Conservation (phyloP, 2,113 vertebrate species). For the Paratilapia polleni region DNA sequence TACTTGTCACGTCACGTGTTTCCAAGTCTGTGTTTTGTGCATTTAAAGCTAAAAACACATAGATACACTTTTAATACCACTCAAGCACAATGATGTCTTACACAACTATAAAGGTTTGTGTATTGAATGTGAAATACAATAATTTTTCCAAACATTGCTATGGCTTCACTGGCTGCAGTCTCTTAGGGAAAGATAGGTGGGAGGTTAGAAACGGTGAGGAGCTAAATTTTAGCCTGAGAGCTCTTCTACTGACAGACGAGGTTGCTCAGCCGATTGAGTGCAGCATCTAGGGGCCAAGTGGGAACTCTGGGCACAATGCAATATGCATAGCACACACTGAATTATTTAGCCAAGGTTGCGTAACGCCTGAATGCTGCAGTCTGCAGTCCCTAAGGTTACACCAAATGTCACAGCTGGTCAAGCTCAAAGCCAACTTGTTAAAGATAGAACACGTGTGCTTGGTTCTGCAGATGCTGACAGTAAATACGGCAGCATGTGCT, state of each 20-base stretch:
- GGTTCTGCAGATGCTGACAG: conserved; percentile 24
- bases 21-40: background rate
- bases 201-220: background rate
- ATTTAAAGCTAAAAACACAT: background rate
- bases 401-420: conserved; percentile 65
- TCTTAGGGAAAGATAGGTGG: background rate
- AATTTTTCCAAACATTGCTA: background rate
- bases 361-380: conserved; percentile 47
- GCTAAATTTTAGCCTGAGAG: conserved; percentile 14
- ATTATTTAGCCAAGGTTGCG: conserved; percentile 66
- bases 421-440: conserved; percentile 57
- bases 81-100: background rate
- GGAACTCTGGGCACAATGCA: conserved; percentile 48
- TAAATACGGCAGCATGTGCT: conserved; percentile 4
- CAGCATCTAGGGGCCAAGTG: conserved; percentile 22
- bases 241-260: conserved; percentile 1
- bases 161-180: background rate
- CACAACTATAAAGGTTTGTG: background rate
- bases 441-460: conserved; percentile 37
- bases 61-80: background rate
- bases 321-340: conserved; percentile 63
- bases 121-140: background rate
- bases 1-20: background rate
- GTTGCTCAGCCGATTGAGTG: conserved; percentile 17
- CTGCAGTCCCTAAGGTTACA: conserved; percentile 47